Conservation (phyloP, 2,888 invertebrate species). For the Rhabditophanes sp. region DNA sequence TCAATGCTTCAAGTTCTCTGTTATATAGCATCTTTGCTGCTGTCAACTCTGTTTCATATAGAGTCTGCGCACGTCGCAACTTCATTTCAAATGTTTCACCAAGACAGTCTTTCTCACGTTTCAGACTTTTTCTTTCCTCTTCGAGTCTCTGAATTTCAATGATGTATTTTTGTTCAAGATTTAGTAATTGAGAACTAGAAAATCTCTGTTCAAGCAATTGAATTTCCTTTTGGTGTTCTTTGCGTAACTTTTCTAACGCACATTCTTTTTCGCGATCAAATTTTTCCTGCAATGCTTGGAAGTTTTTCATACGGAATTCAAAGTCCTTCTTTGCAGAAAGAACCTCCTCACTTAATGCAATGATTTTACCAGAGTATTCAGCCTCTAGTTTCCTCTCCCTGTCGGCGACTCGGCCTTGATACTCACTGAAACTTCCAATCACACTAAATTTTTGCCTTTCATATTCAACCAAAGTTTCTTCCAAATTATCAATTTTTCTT, state of each 20-base stretch:
- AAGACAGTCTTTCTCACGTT: conserved; percentile 41
- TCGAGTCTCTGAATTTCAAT: conserved; percentile 42
- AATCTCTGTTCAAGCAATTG: conserved; percentile 38
- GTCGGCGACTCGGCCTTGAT: conserved; percentile 41
- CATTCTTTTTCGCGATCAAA: conserved; percentile 44
- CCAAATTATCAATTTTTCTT: conserved; percentile 40
- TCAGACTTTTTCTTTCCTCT: conserved; percentile 41
- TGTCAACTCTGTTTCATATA: conserved; percentile 42
- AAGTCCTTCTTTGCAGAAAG: conserved; percentile 46
- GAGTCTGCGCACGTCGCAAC: conserved; percentile 36
- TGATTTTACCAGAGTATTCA: conserved; percentile 44
- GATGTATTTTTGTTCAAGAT: conserved; percentile 44
- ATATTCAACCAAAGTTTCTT: conserved; percentile 44
- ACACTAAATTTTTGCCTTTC: conserved; percentile 43
- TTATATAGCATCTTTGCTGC: conserved; percentile 42
- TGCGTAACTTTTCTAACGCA: conserved; percentile 39
- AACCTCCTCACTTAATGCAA: conserved; percentile 47
- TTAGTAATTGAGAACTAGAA: conserved; percentile 39
- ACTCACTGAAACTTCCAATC: conserved; percentile 44
- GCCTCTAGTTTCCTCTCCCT: conserved; percentile 43
- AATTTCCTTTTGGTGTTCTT: conserved; percentile 44
- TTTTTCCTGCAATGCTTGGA: conserved; percentile 44
- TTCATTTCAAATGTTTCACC: conserved; percentile 44
- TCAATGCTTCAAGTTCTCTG: conserved; percentile 39
- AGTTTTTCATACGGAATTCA: conserved; percentile 48